Percentiles rank a stretch among this genome's conserved stretches.
phyloP scores from a whole-genome alignment of 2,113 vertebrate genomes.

The Sterrhoptilus dennistouni region DNA sequence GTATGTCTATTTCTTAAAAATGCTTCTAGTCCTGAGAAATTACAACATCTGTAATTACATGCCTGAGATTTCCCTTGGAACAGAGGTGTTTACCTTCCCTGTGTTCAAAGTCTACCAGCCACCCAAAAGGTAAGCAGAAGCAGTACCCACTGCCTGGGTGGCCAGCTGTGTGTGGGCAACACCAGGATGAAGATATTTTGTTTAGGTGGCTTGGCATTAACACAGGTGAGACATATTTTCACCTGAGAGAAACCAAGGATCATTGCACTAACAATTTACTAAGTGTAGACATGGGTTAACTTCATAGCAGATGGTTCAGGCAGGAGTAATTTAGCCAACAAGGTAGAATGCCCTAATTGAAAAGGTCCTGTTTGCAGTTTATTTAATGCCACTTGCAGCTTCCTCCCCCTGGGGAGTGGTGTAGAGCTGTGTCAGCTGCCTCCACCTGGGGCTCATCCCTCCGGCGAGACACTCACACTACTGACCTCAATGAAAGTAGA shows the following conservation, averaged over 20 bases:
- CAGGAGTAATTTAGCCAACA: not conserved
- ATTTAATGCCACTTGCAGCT: not conserved
- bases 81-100: not conserved
- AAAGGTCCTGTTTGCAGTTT: not conserved
- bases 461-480: fast-evolving
- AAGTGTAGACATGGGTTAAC: not conserved
- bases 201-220: not conserved
- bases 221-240: not conserved
- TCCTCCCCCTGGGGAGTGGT: not conserved
- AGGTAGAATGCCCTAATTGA: not conserved
- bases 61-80: not conserved
- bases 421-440: fast-evolving
- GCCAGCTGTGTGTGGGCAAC: not conserved
- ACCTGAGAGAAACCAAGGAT: not conserved
- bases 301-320: not conserved
- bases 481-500: slow-evolving; percentile 9
- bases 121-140: not conserved
- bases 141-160: not conserved
- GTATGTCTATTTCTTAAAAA: not conserved
- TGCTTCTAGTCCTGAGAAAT: not conserved
- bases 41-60: not conserved
- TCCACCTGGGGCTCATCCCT: not conserved
- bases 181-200: not conserved
- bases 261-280: not conserved
- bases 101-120: not conserved